phyloP scores from a whole-genome alignment of 2,113 vertebrate species.

The Mugil cephalus region DNA sequence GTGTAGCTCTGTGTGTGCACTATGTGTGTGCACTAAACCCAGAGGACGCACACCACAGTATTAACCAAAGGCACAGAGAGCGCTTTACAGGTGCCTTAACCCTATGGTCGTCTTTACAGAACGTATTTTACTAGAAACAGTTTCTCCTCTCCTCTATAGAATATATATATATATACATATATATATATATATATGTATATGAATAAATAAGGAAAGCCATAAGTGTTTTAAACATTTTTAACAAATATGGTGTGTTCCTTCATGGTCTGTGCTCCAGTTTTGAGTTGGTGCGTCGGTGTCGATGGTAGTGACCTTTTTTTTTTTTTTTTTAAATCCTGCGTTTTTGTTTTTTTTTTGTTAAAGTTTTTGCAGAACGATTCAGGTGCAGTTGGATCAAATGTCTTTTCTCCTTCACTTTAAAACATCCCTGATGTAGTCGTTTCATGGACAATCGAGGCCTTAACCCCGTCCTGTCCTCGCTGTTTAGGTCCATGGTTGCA shows the following conservation, averaged over 20 bases:
- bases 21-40: slow-evolving; percentile 4
- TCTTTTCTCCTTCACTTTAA: slow-evolving; percentile 17
- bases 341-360: too few species aligned
- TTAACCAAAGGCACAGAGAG: slow-evolving; percentile 72
- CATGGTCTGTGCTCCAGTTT: slow-evolving; percentile 5
- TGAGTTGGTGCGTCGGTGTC: slow-evolving; percentile 21
- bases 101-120: slow-evolving; percentile 27
- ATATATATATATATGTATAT: neutral
- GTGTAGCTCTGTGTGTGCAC: neutral
- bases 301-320: slow-evolving; percentile 5
- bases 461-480: slow-evolving; percentile 52
- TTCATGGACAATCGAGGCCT: slow-evolving; percentile 57
- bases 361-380: slow-evolving; percentile 26
- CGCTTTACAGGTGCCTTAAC: slow-evolving; percentile 68
- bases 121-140: slow-evolving; percentile 13
- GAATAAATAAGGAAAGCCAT: slow-evolving; percentile 60
- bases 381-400: slow-evolving; percentile 41
- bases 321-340: slow-evolving; percentile 5
- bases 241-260: slow-evolving; percentile 2
- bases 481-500: slow-evolving; percentile 55
- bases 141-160: neutral
- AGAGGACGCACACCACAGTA: slow-evolving; percentile 25
- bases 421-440: slow-evolving; percentile 27
- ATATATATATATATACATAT: neutral
- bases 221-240: slow-evolving; percentile 18